phyloP scores from a whole-genome alignment of 1,140 invertebrate species.

The Eriocheir sinensis region DNA sequence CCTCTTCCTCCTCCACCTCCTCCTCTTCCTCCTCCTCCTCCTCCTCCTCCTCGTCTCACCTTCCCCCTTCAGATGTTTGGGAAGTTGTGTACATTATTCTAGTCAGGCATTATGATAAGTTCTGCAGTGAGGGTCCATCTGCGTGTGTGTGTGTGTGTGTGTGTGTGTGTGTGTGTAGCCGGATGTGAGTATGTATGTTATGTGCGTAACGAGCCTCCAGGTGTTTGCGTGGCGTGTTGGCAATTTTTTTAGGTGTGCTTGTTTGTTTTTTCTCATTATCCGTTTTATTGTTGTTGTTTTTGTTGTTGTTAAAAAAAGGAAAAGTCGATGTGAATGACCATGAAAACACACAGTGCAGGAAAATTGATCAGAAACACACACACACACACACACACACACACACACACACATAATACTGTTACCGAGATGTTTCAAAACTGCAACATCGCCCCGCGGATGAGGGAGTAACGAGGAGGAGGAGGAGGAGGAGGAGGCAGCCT shows the following conservation, averaged over 20 bases:
- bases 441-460: too few species aligned
- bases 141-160: constrained; percentile 55
- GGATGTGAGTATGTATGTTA: constrained; percentile 50
- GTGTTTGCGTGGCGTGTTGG: background rate
- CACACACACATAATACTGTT: constrained; percentile 45
- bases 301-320: background rate
- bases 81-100: constrained; percentile 48
- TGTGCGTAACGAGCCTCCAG: background rate
- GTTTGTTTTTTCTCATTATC: too few species aligned
- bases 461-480: background rate
- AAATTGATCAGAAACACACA: too few species aligned
- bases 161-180: constrained; percentile 66
- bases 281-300: background rate
- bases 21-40: background rate
- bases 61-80: constrained; percentile 41
- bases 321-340: too few species aligned
- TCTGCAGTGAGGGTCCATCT: constrained; percentile 27
- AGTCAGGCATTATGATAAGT: constrained; percentile 58
- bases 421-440: too few species aligned
- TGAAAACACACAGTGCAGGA: too few species aligned
- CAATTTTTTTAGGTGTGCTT: too few species aligned
- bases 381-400: constrained; percentile 29
- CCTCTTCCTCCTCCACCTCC: background rate
- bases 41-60: too few species aligned
- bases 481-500: background rate